A percentile compares a stretch with the other conserved stretches of the same genome.
Evolutionary conservation across 2,797 vertebrate species (phyloP).

Genomic region (Lacerta agilis): DNA sequence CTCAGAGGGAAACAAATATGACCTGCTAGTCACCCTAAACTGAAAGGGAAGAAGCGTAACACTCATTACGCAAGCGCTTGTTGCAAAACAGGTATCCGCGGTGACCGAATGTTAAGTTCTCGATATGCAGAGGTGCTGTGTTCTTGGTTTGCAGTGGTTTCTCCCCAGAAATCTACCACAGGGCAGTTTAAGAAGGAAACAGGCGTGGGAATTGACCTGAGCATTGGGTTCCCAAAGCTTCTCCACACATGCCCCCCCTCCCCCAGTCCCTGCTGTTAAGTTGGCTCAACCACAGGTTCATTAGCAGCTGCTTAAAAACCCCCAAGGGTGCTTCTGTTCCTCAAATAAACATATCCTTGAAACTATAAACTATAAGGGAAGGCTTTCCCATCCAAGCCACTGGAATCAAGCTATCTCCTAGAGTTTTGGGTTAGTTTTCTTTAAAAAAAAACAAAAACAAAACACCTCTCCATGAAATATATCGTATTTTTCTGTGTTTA

Average conservation of each 20-base stretch:
- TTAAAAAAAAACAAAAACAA: no score
- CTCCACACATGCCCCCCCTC: slow-evolving; percentile 30
- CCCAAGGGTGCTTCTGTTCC: slow-evolving; percentile 34
- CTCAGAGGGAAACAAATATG: slow-evolving; percentile 55
- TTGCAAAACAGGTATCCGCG: neutral
- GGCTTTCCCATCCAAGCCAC: slow-evolving; percentile 29
- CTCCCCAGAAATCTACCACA: slow-evolving; percentile 54
- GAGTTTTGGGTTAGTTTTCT: neutral
- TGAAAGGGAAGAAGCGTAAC: slow-evolving; percentile 48
- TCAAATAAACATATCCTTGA: slow-evolving; percentile 26
- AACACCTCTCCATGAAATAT: slow-evolving; percentile 48
- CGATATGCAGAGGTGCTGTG: neutral
- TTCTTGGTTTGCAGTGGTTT: slow-evolving; percentile 53
- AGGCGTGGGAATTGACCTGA: slow-evolving; percentile 16
- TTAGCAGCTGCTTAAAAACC: slow-evolving; percentile 67
- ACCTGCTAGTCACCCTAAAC: slow-evolving; percentile 33
- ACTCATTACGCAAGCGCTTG: slow-evolving; percentile 33
- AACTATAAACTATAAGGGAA: slow-evolving; percentile 47
- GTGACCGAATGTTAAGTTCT: slow-evolving; percentile 45
- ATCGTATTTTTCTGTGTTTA: no score
- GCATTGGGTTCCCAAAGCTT: slow-evolving; percentile 2
- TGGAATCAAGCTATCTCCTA: slow-evolving; percentile 57
- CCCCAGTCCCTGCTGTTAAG: slow-evolving; percentile 27
- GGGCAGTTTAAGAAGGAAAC: slow-evolving; percentile 45
- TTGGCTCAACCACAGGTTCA: slow-evolving; percentile 62